A percentile compares a stretch with the other conserved stretches of the same genome.
Evolutionary conservation across 2,888 invertebrate genomes (phyloP).

Genomic region (Bellardia bayeri): DNA sequence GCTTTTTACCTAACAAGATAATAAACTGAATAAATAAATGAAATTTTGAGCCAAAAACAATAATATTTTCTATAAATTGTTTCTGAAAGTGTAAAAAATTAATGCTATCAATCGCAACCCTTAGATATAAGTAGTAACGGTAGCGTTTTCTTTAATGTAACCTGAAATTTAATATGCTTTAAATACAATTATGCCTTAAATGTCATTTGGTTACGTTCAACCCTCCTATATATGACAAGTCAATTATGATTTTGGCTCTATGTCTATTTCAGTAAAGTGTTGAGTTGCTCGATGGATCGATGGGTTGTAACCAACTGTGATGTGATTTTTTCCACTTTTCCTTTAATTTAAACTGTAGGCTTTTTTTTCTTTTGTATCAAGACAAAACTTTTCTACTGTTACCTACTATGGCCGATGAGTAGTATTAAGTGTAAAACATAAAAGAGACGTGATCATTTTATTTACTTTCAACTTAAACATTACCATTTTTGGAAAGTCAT

Average conservation of each 20-base stretch:
- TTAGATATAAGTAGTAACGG: no score
- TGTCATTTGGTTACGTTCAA: neutral
- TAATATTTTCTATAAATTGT: no score
- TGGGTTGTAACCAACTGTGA: constrained; percentile 29
- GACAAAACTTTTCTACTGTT: constrained; percentile 17
- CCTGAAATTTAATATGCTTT: no score
- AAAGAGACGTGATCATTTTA: constrained; percentile 62
- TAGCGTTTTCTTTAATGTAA: no score
- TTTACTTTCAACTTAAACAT: constrained; percentile 55
- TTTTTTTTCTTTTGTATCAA: neutral
- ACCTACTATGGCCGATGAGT: constrained; percentile 14
- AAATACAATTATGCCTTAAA: no score
- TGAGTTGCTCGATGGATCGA: neutral
- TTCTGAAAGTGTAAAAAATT: no score
- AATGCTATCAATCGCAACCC: no score
- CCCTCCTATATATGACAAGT: neutral
- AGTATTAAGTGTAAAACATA: constrained; percentile 42
- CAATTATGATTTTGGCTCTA: neutral
- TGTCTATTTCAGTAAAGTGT: neutral
- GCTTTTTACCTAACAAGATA: no score
- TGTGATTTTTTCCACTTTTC: neutral
- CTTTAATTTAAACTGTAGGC: constrained; percentile 28
- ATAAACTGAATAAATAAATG: no score
- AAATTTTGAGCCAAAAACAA: no score
- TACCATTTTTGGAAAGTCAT: constrained; percentile 69